phyloP scores from a whole-genome alignment of 2,113 vertebrate species.

The Marcusenius ussheri region DNA sequence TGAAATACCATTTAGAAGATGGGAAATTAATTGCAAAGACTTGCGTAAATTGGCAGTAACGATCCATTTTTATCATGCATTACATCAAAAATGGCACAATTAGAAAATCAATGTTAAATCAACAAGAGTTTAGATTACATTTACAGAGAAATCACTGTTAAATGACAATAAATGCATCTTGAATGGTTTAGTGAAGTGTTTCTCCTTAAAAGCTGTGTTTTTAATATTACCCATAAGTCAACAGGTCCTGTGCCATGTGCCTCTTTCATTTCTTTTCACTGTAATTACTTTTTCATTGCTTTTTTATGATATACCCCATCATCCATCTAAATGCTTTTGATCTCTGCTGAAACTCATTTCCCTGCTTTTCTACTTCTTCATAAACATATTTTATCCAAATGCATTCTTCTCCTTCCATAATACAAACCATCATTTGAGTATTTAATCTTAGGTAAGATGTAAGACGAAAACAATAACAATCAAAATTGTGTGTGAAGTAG shows the following conservation, averaged over 20 bases:
- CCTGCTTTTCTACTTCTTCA: neutral
- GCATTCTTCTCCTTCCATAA: neutral
- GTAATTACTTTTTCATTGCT: neutral
- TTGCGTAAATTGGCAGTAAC: neutral
- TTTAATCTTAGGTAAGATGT: neutral
- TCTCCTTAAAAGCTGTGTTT: neutral
- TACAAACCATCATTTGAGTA: neutral
- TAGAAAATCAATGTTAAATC: neutral
- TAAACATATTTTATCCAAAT: neutral
- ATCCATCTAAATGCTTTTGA: neutral
- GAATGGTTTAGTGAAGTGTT: neutral
- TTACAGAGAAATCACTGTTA: constrained; percentile 7
- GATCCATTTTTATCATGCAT: neutral
- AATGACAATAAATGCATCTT: neutral
- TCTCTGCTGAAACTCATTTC: neutral
- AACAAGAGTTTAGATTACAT: neutral
- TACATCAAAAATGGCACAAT: neutral
- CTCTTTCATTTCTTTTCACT: neutral
- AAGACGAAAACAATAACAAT: neutral
- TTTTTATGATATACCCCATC: neutral
- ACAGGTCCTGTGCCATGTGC: neutral
- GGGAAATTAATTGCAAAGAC: neutral
- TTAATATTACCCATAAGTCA: neutral
- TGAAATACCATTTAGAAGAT: neutral
- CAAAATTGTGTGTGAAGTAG: neutral